A percentile compares a stretch with the other conserved stretches of the same genome.
Evolutionary conservation across 2,113 vertebrate species (phyloP).

Genomic region (Choloepus hoffmanni): DNA sequence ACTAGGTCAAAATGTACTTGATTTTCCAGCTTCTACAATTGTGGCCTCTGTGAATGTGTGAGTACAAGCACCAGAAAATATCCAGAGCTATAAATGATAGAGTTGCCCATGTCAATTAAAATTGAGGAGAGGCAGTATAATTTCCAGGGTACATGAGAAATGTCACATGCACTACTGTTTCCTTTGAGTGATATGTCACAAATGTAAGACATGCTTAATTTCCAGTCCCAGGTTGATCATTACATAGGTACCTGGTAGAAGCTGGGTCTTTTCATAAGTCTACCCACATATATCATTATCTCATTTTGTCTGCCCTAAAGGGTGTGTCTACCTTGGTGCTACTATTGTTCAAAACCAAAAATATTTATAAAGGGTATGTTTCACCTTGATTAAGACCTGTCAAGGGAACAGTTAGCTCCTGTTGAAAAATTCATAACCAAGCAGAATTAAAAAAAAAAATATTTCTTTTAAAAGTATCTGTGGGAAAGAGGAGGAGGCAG

Average conservation of each 20-base stretch:
- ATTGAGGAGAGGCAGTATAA: slow-evolving; percentile 69
- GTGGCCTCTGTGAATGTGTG: slow-evolving; percentile 4
- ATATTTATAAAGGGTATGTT: slow-evolving; percentile 54
- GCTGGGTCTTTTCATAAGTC: slow-evolving; percentile 77
- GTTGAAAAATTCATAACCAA: neutral
- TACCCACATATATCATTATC: slow-evolving; percentile 64
- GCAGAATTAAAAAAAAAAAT: neutral
- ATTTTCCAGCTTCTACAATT: slow-evolving; percentile 74
- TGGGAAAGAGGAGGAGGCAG: neutral
- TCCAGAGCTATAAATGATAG: slow-evolving; percentile 75
- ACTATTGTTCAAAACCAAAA: slow-evolving; percentile 74
- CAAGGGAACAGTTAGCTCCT: slow-evolving; percentile 14
- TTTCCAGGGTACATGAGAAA: slow-evolving; percentile 68
- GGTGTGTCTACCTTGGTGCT: neutral
- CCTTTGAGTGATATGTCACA: slow-evolving; percentile 69
- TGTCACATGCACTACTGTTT: slow-evolving; percentile 73
- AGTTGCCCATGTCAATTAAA: slow-evolving; percentile 76
- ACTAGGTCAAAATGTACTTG: slow-evolving; percentile 77
- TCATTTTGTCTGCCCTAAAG: slow-evolving; percentile 73
- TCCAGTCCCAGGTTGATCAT: slow-evolving; percentile 78
- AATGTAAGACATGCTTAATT: slow-evolving; percentile 74
- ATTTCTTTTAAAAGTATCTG: slow-evolving; percentile 37
- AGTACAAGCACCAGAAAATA: slow-evolving; percentile 52
- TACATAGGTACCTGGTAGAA: slow-evolving; percentile 79
- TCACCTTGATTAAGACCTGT: slow-evolving; percentile 63